Evolutionary conservation across 2,888 invertebrate genomes (phyloP).

Genomic region (Uropetala carovei): DNA sequence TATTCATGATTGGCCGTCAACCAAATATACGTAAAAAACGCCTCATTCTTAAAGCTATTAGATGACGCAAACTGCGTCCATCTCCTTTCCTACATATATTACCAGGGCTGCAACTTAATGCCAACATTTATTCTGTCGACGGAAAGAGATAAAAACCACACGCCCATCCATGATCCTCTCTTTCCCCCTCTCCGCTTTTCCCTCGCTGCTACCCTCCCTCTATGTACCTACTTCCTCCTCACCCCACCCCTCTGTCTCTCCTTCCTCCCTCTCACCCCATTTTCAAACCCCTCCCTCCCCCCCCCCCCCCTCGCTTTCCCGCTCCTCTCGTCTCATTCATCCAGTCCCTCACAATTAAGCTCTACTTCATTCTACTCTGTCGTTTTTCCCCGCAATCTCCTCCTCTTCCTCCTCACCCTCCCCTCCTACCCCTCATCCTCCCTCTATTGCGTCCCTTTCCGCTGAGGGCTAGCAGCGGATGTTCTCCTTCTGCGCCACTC

Average conservation of each 20-base stretch:
- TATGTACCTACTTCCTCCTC: neutral
- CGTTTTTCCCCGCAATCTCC: neutral
- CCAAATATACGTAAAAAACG: too few species aligned
- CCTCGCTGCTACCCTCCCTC: neutral
- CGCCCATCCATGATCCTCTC: neutral
- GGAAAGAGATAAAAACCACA: neutral
- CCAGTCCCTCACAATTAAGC: slow-evolving; percentile 18
- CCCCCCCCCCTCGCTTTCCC: neutral
- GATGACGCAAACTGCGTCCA: too few species aligned
- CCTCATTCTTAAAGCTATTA: too few species aligned
- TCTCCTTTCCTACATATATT: too few species aligned
- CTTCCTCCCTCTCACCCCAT: neutral
- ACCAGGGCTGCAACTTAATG: too few species aligned
- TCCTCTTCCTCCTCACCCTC: neutral
- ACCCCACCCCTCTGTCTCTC: neutral
- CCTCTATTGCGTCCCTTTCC: neutral
- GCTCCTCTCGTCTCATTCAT: neutral
- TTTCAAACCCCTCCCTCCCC: neutral
- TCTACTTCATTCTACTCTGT: slow-evolving; percentile 1
- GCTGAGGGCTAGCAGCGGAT: neutral
- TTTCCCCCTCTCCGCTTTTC: neutral
- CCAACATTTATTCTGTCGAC: neutral
- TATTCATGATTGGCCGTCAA: too few species aligned
- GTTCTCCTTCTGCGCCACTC: neutral
- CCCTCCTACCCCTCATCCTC: neutral